Evolutionary conservation across 2,113 vertebrate species (phyloP).

Genomic region (Merops nubicus): DNA sequence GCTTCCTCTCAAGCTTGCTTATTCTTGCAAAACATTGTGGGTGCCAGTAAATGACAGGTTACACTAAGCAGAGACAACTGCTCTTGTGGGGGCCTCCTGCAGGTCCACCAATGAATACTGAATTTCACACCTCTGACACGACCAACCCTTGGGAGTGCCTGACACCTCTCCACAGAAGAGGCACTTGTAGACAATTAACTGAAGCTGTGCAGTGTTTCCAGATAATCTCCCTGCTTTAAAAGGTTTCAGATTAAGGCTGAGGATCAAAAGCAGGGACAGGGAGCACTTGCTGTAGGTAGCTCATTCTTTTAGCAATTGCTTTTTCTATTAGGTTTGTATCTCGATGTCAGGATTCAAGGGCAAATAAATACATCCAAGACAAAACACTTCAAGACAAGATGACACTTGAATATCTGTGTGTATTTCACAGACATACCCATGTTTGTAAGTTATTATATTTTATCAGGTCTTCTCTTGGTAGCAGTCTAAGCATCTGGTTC

Average conservation of each 20-base stretch:
- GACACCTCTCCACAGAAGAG: conserved; percentile 1
- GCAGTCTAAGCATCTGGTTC: background rate
- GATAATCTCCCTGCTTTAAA: background rate
- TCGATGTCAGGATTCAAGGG: background rate
- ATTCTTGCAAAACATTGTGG: background rate
- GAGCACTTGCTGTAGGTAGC: background rate
- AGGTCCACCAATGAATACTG: background rate
- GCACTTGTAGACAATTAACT: background rate
- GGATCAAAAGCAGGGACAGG: accelerated
- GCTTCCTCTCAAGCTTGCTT: background rate
- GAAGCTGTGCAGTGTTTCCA: background rate
- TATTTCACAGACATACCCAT: background rate
- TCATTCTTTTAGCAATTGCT: background rate
- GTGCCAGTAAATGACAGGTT: background rate
- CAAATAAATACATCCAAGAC: background rate
- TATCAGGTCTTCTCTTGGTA: background rate
- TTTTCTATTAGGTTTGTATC: background rate
- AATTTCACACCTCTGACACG: conserved; percentile 39
- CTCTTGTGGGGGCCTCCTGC: background rate
- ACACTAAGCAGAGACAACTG: background rate
- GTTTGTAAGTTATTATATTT: background rate
- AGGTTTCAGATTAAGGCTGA: background rate
- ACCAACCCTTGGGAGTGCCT: background rate
- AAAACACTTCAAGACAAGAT: background rate
- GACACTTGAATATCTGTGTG: background rate